phyloP scores from a whole-genome alignment of 1,140 invertebrate species.

The Heliconius eleuchia region DNA sequence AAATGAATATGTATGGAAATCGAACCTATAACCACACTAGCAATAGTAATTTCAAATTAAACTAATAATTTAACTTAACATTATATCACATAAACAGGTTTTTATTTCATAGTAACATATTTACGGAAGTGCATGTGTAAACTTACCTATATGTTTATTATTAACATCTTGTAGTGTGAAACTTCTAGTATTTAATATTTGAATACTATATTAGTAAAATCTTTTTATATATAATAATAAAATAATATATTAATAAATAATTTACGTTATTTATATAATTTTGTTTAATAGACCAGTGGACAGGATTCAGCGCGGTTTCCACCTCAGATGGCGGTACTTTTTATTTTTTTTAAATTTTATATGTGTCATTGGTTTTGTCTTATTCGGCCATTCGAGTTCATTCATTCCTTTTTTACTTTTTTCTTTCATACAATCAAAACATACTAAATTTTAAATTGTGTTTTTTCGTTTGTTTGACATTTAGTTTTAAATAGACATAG shows the following conservation, averaged over 20 bases:
- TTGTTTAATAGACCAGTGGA: slow-evolving; percentile 64
- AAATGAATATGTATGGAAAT: not conserved
- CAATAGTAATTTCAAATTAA: not conserved
- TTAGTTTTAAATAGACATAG: not conserved
- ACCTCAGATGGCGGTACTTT: slow-evolving; percentile 66
- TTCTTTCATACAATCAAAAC: slow-evolving; percentile 21
- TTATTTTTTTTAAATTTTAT: slow-evolving; percentile 46
- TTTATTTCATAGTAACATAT: not conserved
- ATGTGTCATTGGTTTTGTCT: slow-evolving; percentile 42
- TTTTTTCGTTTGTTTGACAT: not conserved
- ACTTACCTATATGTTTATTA: not conserved
- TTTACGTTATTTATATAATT: slow-evolving; percentile 40
- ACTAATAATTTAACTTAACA: not conserved
- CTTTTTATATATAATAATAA: not conserved
- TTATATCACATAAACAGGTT: not conserved
- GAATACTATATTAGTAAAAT: not conserved
- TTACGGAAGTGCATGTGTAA: slow-evolving; percentile 1
- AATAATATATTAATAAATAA: not conserved
- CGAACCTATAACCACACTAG: not conserved
- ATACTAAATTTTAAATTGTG: slow-evolving; percentile 33
- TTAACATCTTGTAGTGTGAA: not conserved
- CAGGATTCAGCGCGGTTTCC: slow-evolving; percentile 64
- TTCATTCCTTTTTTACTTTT: slow-evolving; percentile 5
- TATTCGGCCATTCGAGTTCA: slow-evolving; percentile 33
- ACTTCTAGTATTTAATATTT: not conserved